Base-by-base conservation (phyloP, 2,888 invertebrate genomes). In the Amphimallon solstitiale region DNA sequence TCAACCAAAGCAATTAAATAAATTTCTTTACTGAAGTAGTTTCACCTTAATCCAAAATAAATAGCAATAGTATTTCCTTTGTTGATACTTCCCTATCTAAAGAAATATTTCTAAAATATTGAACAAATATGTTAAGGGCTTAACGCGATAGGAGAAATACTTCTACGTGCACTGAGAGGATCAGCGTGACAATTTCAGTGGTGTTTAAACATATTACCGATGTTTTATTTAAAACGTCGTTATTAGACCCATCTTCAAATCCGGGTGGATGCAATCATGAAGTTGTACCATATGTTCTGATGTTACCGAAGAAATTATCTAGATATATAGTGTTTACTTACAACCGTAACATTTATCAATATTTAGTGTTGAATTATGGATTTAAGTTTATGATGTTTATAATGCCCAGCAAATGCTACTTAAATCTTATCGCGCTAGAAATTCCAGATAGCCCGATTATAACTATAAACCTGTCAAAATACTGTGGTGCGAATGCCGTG, bases 391-490 rank as follows among this genome's bases (percentile, higher is more conserved):
- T 63, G 67, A 67, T 63, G 63, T 67, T 63, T 67, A 67, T 67
- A 67, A 67, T 67, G 63, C 62, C 63, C 56, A 56, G 63, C 63
- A 67, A 67, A 63, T 56, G 63, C 67, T 67, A 67, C 67, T 67
- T 67, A 67, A 67, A 67, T 67, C 67, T 67, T 67, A 67, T 67
- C 67, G 63, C 56, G 40, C 63, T 62, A 67, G 63, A 63, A 67
- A 67, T 63, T 67, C 63, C 67, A 67, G 67, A 67, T 67, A 67
- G 67, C 67, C 63, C 63, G 67, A 67, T 67, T 67, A 67, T 59
- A 63, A 63, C 63, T 60, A 63, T 67, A 67, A 67, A 67, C 59
- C 63, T 63, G 67, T 63, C 67, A 67, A 63, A 59, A 59, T 63
- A 37, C 48, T 51, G 56, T 21, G 56, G 63, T 62, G 62, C 59